Base-by-base conservation (phyloP, 2,113 vertebrate species). In the Copsychus sechellarum region DNA sequence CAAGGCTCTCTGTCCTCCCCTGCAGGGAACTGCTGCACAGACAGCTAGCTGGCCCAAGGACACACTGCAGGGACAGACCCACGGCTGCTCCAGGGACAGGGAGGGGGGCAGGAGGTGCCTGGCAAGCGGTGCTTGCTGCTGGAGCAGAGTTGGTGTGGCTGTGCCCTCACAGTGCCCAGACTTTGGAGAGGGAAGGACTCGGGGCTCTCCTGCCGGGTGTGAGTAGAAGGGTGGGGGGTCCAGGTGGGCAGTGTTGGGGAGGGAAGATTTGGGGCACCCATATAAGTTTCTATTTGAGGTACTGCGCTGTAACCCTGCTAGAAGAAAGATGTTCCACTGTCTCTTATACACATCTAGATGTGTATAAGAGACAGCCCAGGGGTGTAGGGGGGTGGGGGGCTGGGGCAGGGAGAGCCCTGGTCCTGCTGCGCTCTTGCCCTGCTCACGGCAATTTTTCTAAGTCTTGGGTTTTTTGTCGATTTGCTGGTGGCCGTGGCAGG, bases 21-120 rank as follows among this genome's bases (percentile, higher is more conserved):
- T 83, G 15, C 71, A 97, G 97, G 96, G 80, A 97, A 82, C 86
- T 76, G 88, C 88, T 93, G 74, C 51, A 26, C n/a, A 0, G 96
- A 96, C 23, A 96, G 94, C 74, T 97, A 96, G 92, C 91, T 3
- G 29, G 47, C 48, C 21, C 0, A 1, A 34, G 14, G 69, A 82
- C 4, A 0, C 13, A 17, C 95, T 92, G 54, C 9, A 31, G 62
- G 79, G 94, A 97, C 5, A 25, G 84, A 92, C 21, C 51, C 73
- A 5, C 5, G 2, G 16, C 51, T 3, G 3, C 84, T 88, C 40
- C 4, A n/a, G 72, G 90, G 62, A 81, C n/a, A 84, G 81, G 74
- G 73, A 73, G 48, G 81, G 54, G 51, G 25, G 6, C 80, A 43
- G 33, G 90, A 81, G 60, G 33, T 67, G 29, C 60, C 58, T 0